Evolutionary conservation across 2,113 vertebrate genomes (phyloP).

Genomic region (Barnardius zonarius): DNA sequence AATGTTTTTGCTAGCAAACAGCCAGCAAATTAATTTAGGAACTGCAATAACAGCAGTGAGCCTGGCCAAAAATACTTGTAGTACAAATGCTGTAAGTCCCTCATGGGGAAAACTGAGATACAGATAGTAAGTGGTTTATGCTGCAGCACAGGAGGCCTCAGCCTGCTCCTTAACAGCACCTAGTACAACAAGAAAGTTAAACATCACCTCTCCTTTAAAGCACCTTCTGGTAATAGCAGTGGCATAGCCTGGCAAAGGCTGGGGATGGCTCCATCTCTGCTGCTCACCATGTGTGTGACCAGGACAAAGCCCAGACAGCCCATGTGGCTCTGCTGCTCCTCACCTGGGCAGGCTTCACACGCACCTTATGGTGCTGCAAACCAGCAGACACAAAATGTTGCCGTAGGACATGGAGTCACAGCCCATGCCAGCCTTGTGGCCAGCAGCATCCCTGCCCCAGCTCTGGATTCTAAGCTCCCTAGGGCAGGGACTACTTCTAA

Average conservation of each 20-base stretch:
- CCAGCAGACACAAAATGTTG: not conserved
- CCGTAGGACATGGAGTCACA: not conserved
- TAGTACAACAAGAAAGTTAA: not conserved
- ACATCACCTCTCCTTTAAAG: not conserved
- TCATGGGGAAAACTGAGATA: not conserved
- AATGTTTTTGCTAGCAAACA: slow-evolving; percentile 4
- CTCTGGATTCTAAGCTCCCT: not conserved
- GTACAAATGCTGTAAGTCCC: not conserved
- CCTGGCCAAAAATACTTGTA: not conserved
- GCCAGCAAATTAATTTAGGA: not conserved
- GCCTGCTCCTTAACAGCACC: not conserved
- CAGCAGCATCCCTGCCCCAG: not conserved
- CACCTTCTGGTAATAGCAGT: not conserved
- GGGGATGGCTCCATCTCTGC: not conserved
- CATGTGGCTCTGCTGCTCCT: not conserved
- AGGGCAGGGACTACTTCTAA: not conserved
- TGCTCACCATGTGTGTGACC: not conserved
- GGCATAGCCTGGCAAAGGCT: not conserved
- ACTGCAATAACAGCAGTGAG: not conserved
- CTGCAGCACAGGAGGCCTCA: not conserved
- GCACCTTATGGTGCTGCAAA: not conserved
- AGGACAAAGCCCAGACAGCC: not conserved
- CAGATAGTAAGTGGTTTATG: not conserved
- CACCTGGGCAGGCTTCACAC: accelerated
- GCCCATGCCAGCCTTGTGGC: not conserved